Percentiles rank a stretch among this genome's conserved stretches.
phyloP scores from a whole-genome alignment of 2,113 vertebrate species.

The Casuarius casuarius region DNA sequence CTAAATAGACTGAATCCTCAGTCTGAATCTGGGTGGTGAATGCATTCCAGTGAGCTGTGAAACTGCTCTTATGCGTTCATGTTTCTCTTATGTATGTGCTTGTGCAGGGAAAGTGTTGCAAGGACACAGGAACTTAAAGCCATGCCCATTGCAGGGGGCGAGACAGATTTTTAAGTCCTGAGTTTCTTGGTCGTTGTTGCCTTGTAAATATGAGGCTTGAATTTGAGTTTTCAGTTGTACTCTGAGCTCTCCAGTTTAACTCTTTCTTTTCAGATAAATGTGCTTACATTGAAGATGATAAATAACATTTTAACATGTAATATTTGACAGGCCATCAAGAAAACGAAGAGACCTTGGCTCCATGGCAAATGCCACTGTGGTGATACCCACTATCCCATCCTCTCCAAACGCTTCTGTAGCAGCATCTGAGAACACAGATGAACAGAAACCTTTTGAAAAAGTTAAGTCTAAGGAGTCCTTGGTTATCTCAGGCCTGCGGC shows the following conservation, averaged over 20 bases:
- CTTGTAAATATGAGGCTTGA: background rate
- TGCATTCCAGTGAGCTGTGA: background rate
- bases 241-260: background rate
- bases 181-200: background rate
- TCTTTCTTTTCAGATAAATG: background rate
- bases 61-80: background rate
- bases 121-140: background rate
- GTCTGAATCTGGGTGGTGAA: background rate
- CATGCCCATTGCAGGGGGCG: fast-evolving
- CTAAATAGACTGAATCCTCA: background rate
- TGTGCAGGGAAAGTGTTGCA: background rate
- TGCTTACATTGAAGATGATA: fast-evolving
- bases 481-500: constrained; percentile 90
- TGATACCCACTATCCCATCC: constrained; percentile 61
- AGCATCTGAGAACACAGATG: constrained; percentile 65
- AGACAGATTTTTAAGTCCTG: fast-evolving
- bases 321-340: constrained; percentile 78
- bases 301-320: fast-evolving
- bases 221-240: background rate
- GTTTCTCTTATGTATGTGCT: background rate
- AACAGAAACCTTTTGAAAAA: constrained; percentile 81
- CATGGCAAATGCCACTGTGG: constrained; percentile 78
- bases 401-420: constrained; percentile 71
- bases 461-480: constrained; percentile 87
- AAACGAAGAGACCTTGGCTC: constrained; percentile 86